These are phyloP conservation scores for Sebastes kiyomatsui DNA, from an alignment of 2,797 vertebrate species.

Conservation along the genomic window DNA sequence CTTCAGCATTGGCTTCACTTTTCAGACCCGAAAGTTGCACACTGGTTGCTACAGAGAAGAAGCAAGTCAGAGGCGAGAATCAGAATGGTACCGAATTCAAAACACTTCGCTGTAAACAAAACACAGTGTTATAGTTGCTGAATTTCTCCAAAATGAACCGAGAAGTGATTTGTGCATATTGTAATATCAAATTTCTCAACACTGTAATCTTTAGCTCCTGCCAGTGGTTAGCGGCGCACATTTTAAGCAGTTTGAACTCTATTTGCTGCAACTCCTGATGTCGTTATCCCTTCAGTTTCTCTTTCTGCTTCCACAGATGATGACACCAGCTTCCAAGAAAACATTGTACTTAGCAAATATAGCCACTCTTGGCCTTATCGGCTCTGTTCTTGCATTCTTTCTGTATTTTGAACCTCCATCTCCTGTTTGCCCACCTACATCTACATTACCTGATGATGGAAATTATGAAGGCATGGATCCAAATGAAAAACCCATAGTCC, in stretches of 20 bases:
- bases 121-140: not conserved
- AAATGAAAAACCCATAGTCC: slow-evolving; percentile 32
- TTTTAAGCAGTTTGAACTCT: not conserved
- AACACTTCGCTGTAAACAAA: not conserved
- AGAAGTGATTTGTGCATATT: not conserved
- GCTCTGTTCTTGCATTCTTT: not conserved
- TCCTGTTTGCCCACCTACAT: not conserved
- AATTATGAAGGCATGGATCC: not conserved
- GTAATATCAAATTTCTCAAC: not conserved
- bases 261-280: not conserved
- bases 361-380: not conserved
- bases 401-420: not conserved
- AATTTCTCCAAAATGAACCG: too few species aligned
- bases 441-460: not conserved
- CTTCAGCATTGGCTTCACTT: too few species aligned
- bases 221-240: not conserved
- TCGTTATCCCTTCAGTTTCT: not conserved
- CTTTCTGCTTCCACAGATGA: slow-evolving; percentile 31
- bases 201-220: not conserved
- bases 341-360: not conserved
- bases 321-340: not conserved
- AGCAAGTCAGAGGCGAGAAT: not conserved
- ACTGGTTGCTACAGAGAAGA: too few species aligned
- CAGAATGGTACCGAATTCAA: not conserved
- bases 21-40: too few species aligned